Percentiles rank a stretch among this genome's conserved stretches.
phyloP scores from a whole-genome alignment of 2,113 vertebrate species.

The Nothobranchius kuhntae region DNA sequence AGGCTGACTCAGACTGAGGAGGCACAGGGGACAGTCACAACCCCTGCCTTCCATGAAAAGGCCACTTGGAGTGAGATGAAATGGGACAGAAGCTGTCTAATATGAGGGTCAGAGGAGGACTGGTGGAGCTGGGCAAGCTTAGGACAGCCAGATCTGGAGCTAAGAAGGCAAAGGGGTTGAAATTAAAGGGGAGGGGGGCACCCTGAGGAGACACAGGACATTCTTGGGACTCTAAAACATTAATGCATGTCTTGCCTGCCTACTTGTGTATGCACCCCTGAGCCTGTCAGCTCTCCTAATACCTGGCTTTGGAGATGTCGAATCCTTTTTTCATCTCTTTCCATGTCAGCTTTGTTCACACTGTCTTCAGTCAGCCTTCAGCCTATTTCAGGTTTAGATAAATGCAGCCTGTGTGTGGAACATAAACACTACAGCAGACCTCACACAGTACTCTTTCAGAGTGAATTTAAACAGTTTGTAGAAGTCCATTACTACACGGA shows the following conservation, averaged over 20 bases:
- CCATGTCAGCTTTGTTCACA: slow-evolving; percentile 65
- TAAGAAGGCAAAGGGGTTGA: slow-evolving; percentile 7
- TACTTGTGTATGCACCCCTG: slow-evolving; percentile 69
- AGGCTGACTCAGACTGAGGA: slow-evolving; percentile 36
- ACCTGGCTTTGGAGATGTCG: slow-evolving; percentile 72
- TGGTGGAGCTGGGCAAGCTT: slow-evolving; percentile 34
- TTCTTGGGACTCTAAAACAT: slow-evolving; percentile 69
- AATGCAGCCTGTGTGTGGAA: slow-evolving; percentile 31
- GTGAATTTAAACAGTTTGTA: slow-evolving; percentile 18
- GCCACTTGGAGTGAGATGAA: slow-evolving; percentile 52
- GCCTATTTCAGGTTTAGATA: slow-evolving; percentile 57
- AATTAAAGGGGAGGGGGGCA: neutral
- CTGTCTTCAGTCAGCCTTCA: slow-evolving; percentile 59
- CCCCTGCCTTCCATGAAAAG: slow-evolving; percentile 58
- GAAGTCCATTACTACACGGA: slow-evolving; percentile 16
- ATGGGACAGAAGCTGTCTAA: slow-evolving; percentile 53
- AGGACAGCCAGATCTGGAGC: slow-evolving; percentile 34
- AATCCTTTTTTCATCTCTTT: slow-evolving; percentile 57
- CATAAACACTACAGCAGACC: slow-evolving; percentile 24
- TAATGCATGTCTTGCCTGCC: slow-evolving; percentile 62
- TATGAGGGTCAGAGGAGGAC: slow-evolving; percentile 47
- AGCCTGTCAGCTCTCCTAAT: slow-evolving; percentile 70
- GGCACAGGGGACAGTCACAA: slow-evolving; percentile 45
- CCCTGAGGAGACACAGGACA: slow-evolving; percentile 39
- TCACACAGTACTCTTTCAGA: slow-evolving; percentile 16